phyloP scores from a whole-genome alignment of 2,888 invertebrate genomes.

The Cinara cedri region DNA sequence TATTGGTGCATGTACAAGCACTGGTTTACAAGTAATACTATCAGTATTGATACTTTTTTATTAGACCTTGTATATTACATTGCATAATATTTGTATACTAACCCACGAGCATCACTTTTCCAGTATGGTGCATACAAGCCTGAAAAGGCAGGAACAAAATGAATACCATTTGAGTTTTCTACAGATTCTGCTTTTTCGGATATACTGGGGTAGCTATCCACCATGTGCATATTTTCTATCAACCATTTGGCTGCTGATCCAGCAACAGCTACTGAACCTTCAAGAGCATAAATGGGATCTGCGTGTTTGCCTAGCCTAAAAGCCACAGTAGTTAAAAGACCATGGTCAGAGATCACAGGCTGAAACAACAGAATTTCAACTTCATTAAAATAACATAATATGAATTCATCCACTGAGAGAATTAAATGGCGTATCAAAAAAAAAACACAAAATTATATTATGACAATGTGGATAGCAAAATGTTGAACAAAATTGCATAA shows the following conservation, averaged over 20 bases:
- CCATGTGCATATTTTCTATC: constrained; percentile 85
- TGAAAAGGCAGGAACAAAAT: constrained; percentile 97
- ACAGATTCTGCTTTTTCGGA: constrained; percentile 77
- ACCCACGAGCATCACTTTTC: constrained; percentile 95
- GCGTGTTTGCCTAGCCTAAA: constrained; percentile 84
- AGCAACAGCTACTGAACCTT: constrained; percentile 92
- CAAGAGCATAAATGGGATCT: constrained; percentile 89
- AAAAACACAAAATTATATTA: no score
- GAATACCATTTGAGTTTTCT: constrained; percentile 89
- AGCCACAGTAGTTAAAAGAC: constrained; percentile 87
- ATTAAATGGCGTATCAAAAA: no score
- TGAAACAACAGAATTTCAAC: constrained; percentile 58
- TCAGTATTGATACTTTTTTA: no score
- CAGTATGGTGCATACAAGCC: constrained; percentile 98
- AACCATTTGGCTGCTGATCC: constrained; percentile 94
- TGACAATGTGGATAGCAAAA: neutral
- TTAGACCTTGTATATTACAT: no score
- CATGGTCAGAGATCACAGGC: constrained; percentile 84
- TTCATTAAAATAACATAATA: neutral
- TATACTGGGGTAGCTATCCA: constrained; percentile 74
- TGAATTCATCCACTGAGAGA: neutral
- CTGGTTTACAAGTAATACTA: no score
- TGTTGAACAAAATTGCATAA: neutral
- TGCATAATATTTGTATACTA: no score
- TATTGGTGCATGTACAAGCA: no score